Evolutionary conservation across 2,888 invertebrate genomes (phyloP), one percentile per base, ranked within the genome.

Genomic region (Pseudococcus viburni): DNA sequence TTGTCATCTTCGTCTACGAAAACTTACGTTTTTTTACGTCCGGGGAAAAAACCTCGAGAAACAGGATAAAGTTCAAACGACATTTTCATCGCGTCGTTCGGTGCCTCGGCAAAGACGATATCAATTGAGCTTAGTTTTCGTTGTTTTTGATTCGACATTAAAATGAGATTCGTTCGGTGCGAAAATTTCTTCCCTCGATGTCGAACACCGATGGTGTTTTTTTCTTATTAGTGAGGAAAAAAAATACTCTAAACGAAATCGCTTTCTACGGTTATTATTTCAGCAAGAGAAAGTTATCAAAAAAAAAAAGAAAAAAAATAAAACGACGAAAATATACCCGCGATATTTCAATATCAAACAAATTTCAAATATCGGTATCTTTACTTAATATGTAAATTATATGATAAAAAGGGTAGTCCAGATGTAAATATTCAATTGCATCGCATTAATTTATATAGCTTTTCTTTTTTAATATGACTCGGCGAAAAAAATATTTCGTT

Each of bases 291-390:
- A 15, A 15, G 15, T 33, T 33, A 11, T 33, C 26, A n/a, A 59
- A 59, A 59, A 59, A 26, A 68, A 26, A 8, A 68, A 73, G 26
- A 15, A 7, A 17, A 1, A 73, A 17, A 17, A 8, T 33, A 73
- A 73, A 73, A 73, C 4, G 17, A 73, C 73, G 33, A 73, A 73
- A 73, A 73, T 73, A 73, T 33, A 17, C 22, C 26, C 68, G 68
- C 42, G 15, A 68, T 64, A 73, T 73, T 73, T 73, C 73, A 73
- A 73, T 73, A 73, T 73, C 73, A 73, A 73, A 73, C 73, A 73
- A 73, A 73, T 73, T 73, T 73, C 73, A 39, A 73, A 73, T 73
- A 73, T 73, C 39, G 73, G 12, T 73, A 19, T 33, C 68, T 55
- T n/a, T n/a, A 33, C 15, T 73, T 26, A 73, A 73, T 39, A 73